Conservation (phyloP, 2,113 vertebrate species). For the Centropristis striata region DNA sequence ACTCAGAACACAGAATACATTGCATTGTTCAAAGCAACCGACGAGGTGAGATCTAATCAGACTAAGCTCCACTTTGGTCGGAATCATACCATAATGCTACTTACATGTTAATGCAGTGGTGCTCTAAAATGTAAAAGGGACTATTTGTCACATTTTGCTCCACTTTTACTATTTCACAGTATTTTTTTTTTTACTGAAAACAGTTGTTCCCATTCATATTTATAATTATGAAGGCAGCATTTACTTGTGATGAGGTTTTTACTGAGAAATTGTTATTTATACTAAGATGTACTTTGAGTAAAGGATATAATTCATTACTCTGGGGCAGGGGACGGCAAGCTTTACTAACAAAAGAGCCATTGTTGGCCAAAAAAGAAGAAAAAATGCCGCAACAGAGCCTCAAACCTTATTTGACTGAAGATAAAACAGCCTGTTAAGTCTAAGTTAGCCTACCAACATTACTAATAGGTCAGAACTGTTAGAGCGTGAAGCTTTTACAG, state of each 20-base stretch:
- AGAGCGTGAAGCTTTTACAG: too few species aligned
- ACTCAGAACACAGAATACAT: constrained; percentile 1
- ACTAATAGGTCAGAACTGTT: too few species aligned
- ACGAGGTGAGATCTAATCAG: neutral
- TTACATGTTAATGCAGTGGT: neutral
- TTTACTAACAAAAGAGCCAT: too few species aligned
- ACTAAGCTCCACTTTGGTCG: neutral
- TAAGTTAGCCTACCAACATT: too few species aligned
- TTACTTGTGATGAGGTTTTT: neutral
- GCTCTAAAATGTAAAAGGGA: neutral
- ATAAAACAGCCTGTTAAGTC: too few species aligned
- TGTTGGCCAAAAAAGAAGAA: too few species aligned
- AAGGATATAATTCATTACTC: too few species aligned
- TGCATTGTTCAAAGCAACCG: neutral
- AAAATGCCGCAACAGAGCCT: too few species aligned
- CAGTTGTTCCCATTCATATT: neutral
- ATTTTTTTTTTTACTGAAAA: neutral
- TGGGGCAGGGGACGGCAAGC: too few species aligned
- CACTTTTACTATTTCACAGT: neutral
- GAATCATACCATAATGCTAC: neutral
- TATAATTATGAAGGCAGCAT: neutral
- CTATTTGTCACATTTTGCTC: neutral
- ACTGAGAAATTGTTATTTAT: neutral
- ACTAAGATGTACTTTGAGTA: neutral
- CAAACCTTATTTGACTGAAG: too few species aligned